A percentile compares a stretch with the other conserved stretches of the same genome.
Evolutionary conservation across 2,888 invertebrate genomes (phyloP).

Genomic region (Calameuta pallipes): DNA sequence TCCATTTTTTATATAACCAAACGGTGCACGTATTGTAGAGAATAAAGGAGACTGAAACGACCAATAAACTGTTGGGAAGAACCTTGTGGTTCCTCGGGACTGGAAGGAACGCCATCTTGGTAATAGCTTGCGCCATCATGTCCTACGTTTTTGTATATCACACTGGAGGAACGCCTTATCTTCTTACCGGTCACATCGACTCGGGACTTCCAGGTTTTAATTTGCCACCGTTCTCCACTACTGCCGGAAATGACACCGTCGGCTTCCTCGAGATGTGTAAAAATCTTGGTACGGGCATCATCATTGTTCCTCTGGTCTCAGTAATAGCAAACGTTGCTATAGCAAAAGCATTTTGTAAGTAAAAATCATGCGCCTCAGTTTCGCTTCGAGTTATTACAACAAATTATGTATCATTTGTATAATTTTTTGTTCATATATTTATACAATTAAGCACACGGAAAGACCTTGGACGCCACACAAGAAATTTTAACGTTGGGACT

Average conservation of each 20-base stretch:
- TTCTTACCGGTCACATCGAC: constrained; percentile 73
- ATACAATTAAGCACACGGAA: constrained; percentile 71
- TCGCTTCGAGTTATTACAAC: too few relatives aligned
- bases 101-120: constrained; percentile 78
- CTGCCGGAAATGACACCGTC: constrained; percentile 68
- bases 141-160: constrained; percentile 70
- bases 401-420: not conserved
- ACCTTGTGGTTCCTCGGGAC: constrained; percentile 75
- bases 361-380: not conserved
- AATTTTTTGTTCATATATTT: not conserved
- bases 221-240: constrained; percentile 69
- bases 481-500: constrained; percentile 83
- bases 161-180: constrained; percentile 67
- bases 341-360: constrained; percentile 86
- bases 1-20: not conserved
- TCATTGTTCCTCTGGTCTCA: constrained; percentile 79
- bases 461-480: constrained; percentile 80
- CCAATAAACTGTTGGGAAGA: constrained; percentile 63
- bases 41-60: constrained; percentile 70
- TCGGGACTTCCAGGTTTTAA: constrained; percentile 72
- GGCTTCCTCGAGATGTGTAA: constrained; percentile 70
- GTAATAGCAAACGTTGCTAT: constrained; percentile 85
- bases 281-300: constrained; percentile 75
- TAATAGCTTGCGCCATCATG: constrained; percentile 71
- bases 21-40: constrained; percentile 65